These are phyloP conservation scores for Acipenser ruthenus DNA, from an alignment of 2,797 vertebrate species.

Conservation along the genomic window DNA sequence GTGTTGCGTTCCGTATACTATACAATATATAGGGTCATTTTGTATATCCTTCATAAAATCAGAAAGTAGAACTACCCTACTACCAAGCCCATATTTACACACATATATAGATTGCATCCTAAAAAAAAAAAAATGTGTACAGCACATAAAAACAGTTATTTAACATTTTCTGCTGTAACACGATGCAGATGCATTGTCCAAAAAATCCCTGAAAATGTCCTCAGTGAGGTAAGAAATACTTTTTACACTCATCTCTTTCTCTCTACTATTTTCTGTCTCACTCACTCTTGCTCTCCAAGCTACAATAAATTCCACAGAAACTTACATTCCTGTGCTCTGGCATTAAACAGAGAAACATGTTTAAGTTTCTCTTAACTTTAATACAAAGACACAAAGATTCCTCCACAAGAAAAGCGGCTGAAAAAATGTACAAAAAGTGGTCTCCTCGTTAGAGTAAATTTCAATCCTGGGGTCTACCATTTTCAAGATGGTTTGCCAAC, in stretches of 20 bases:
- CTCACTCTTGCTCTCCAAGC: conserved; percentile 42
- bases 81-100: conserved; percentile 71
- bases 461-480: conserved; percentile 40
- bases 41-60: conserved; percentile 78
- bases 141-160: conserved; percentile 80
- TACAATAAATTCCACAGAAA: conserved; percentile 68
- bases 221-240: conserved; percentile 85
- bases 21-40: conserved; percentile 76
- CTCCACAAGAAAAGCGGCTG: conserved; percentile 57
- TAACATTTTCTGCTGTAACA: conserved; percentile 75
- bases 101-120: conserved; percentile 73
- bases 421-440: conserved; percentile 50
- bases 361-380: conserved; percentile 48
- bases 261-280: conserved; percentile 22
- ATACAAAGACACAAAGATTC: conserved; percentile 60
- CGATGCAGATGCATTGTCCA: conserved; percentile 80
- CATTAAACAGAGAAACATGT: conserved; percentile 63
- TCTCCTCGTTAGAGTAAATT: conserved; percentile 46
- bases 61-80: conserved; percentile 76
- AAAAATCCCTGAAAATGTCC: conserved; percentile 93
- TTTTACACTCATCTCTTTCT: conserved; percentile 58
- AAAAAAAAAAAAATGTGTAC: conserved; percentile 60
- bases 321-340: conserved; percentile 61
- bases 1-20: conserved; percentile 78
- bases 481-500: too few species aligned